These are phyloP conservation scores for Riparia riparia DNA, from an alignment of 2,113 vertebrate genomes.

Conservation along the genomic window DNA sequence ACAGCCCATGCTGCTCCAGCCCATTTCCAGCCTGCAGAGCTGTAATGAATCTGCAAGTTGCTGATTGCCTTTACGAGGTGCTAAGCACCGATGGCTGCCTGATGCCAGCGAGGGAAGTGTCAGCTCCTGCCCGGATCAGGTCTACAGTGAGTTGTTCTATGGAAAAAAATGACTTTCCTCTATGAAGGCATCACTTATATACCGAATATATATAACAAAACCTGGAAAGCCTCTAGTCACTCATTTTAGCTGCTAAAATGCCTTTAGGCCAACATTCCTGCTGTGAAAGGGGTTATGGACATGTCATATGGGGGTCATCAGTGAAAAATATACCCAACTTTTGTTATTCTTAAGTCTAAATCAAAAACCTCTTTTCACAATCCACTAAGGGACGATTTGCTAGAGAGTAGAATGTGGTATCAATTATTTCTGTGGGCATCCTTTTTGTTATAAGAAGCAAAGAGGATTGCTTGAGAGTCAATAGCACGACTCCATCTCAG, in stretches of 20 bases:
- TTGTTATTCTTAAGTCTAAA: conserved; percentile 69
- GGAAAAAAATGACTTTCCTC: conserved; percentile 44
- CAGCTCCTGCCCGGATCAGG: background rate
- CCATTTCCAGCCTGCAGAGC: background rate
- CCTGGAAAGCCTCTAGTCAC: conserved; percentile 72
- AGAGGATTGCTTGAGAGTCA: conserved; percentile 68
- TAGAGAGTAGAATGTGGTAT: conserved; percentile 72
- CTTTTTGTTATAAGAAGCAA: conserved; percentile 74
- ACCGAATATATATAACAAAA: conserved; percentile 70
- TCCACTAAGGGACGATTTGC: conserved; percentile 47
- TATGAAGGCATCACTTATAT: conserved; percentile 57
- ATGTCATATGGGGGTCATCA: conserved; percentile 67
- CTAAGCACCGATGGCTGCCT: background rate
- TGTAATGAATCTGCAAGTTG: conserved; percentile 11
- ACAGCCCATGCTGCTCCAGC: background rate
- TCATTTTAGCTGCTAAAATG: conserved; percentile 59
- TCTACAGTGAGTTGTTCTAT: conserved; percentile 27
- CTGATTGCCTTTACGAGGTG: conserved; percentile 30
- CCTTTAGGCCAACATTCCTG: conserved; percentile 68
- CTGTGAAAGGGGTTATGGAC: conserved; percentile 62
- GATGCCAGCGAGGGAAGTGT: background rate
- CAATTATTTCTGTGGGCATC: conserved; percentile 78
- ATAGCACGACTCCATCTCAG: conserved; percentile 61
- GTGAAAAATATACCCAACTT: conserved; percentile 68
- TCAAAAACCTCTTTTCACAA: conserved; percentile 63